Percentiles rank a stretch among this genome's conserved stretches.
Evolutionary conservation across 2,113 vertebrate genomes (phyloP).

Genomic region (Periophthalmodon schlosseri): DNA sequence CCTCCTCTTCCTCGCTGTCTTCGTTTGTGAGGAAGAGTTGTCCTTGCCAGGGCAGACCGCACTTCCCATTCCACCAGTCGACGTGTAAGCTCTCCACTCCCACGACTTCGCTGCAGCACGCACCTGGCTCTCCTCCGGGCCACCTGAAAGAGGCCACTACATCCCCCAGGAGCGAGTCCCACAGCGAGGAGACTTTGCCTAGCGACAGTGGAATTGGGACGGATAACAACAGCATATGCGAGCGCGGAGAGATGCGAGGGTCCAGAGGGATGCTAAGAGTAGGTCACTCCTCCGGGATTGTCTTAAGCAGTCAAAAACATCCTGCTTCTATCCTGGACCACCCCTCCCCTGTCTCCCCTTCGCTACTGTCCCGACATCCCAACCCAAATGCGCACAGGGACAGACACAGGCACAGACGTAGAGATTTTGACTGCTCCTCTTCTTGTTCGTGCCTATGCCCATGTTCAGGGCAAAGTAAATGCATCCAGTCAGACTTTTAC

Average conservation of each 20-base stretch:
- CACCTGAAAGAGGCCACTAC: slow-evolving; percentile 90
- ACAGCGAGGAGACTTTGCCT: slow-evolving; percentile 89
- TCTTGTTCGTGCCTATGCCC: slow-evolving; percentile 61
- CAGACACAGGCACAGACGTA: slow-evolving; percentile 89
- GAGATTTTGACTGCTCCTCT: slow-evolving; percentile 73
- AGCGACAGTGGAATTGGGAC: slow-evolving; percentile 93
- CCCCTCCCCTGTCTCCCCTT: slow-evolving; percentile 71
- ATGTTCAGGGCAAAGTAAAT: slow-evolving; percentile 65
- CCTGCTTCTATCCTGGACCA: slow-evolving; percentile 83
- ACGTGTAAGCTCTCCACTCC: slow-evolving; percentile 76
- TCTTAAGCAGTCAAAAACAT: slow-evolving; percentile 78
- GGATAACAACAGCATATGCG: slow-evolving; percentile 90
- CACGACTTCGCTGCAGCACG: slow-evolving; percentile 72
- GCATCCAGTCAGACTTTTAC: slow-evolving; percentile 59
- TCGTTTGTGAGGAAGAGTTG: slow-evolving; percentile 84
- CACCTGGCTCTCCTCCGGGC: slow-evolving; percentile 66
- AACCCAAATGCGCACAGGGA: slow-evolving; percentile 77
- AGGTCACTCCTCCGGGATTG: slow-evolving; percentile 66
- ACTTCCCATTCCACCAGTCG: slow-evolving; percentile 75
- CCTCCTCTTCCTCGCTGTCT: slow-evolving; percentile 67
- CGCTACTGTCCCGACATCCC: slow-evolving; percentile 74
- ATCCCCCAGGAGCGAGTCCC: slow-evolving; percentile 89
- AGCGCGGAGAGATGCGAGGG: slow-evolving; percentile 83
- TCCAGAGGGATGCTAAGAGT: slow-evolving; percentile 54
- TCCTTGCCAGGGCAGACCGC: slow-evolving; percentile 70